phyloP scores from a whole-genome alignment of 2,888 invertebrate genomes.

The Zelleria hepariella region DNA sequence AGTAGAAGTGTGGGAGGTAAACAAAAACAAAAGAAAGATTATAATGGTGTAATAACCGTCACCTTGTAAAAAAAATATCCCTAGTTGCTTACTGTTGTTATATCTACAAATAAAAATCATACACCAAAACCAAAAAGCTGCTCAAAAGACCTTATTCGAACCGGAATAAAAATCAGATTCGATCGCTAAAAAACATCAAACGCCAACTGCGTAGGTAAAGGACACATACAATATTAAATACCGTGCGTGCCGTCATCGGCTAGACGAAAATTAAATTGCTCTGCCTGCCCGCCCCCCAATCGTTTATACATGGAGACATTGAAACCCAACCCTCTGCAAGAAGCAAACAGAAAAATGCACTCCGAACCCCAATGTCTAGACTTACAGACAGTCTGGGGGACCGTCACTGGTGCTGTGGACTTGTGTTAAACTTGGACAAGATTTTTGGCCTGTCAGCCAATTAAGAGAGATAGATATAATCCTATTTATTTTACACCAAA shows the following conservation, averaged over 20 bases:
- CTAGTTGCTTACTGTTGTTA: too few relatives aligned
- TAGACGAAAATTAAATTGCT: conserved; percentile 43
- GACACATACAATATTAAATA: background rate
- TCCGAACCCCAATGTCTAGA: conserved; percentile 66
- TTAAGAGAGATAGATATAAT: too few relatives aligned
- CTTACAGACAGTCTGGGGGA: conserved; percentile 43
- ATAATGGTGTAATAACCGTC: too few relatives aligned
- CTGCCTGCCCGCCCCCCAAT: conserved; percentile 7
- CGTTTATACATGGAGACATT: conserved; percentile 22
- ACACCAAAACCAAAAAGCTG: background rate
- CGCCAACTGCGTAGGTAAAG: background rate
- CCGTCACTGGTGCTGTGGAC: conserved; percentile 29
- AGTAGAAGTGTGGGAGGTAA: too few relatives aligned
- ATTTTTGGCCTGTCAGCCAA: too few relatives aligned
- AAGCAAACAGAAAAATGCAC: conserved; percentile 70
- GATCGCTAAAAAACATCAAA: background rate
- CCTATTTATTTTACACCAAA: too few relatives aligned
- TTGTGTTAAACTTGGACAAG: conserved; percentile 6
- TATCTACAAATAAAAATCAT: background rate
- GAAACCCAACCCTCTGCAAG: conserved; percentile 20
- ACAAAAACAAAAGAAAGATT: too few relatives aligned
- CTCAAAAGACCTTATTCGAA: background rate
- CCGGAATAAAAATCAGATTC: background rate
- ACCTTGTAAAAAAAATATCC: too few relatives aligned
- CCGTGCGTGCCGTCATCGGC: conserved; percentile 11